Percentiles rank a stretch among this genome's conserved stretches.
Conservation (phyloP, 1,140 invertebrate species). For the Spodoptera frugiperda region DNA sequence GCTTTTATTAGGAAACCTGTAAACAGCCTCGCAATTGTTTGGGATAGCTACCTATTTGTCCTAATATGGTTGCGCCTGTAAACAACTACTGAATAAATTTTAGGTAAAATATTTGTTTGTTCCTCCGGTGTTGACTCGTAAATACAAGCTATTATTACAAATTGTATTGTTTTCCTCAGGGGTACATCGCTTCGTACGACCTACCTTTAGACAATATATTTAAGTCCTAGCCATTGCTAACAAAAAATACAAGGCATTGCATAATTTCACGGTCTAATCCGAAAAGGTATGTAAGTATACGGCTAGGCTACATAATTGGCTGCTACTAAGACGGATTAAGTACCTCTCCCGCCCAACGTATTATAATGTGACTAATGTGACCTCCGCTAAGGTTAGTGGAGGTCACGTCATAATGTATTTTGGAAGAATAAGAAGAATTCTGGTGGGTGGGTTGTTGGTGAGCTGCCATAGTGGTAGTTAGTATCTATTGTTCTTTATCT, state of each 20-base stretch:
- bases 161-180: not conserved
- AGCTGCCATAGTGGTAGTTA: slow-evolving; percentile 5
- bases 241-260: slow-evolving; percentile 4
- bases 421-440: slow-evolving; percentile 4
- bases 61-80: slow-evolving; percentile 15
- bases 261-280: slow-evolving; percentile 29
- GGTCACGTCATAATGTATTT: slow-evolving; percentile 23
- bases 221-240: not conserved
- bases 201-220: not conserved
- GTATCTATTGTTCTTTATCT: slow-evolving; percentile 44
- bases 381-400: slow-evolving; percentile 21
- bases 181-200: not conserved
- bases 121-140: not conserved
- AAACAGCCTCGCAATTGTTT: slow-evolving; percentile 34
- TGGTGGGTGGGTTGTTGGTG: not conserved
- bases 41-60: slow-evolving; percentile 19
- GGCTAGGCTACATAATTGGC: slow-evolving; percentile 11
- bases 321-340: slow-evolving; percentile 25
- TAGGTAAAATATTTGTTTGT: slow-evolving; percentile 36
- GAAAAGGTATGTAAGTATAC: slow-evolving; percentile 4
- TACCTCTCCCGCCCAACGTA: slow-evolving; percentile 12
- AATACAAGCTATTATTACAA: slow-evolving; percentile 21
- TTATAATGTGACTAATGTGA: slow-evolving; percentile 40
- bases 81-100: slow-evolving; percentile 43
- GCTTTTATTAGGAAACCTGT: slow-evolving; percentile 45